Evolutionary conservation across 37 sponge, comb jelly and placozoan species (phyloP), one percentile per base, ranked within the genome.

Genomic region (Eunapius fragilis): DNA sequence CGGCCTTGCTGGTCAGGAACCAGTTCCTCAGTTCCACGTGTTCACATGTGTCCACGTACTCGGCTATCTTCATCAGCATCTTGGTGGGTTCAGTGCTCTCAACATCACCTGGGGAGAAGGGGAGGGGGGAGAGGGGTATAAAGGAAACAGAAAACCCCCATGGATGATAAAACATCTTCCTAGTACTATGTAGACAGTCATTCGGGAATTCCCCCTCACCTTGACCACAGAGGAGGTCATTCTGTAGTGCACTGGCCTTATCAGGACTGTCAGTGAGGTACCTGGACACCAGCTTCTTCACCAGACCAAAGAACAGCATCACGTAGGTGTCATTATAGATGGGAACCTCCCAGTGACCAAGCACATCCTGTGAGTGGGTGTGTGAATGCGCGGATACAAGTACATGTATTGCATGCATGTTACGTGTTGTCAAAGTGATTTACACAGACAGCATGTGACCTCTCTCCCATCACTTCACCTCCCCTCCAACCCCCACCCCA

Each of bases 21-120:
- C 96, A 95, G 35, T 69, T 76, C 74, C 83, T 88, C 78, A 95
- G 80, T 50, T 70, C 82, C 25, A 37, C 28, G 23, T 68, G 37
- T 19, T 79, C 70, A 32, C 77, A 69, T 0, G 91, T 87, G 82
- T 95, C 96, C n/a, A 92, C 67, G 68, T 87, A 87, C 73, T 92
- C 92, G 0, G 96, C 96, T 68, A 92, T 89, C 70, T 83, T 87
- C 96, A 95, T 95, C 71, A 95, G 58, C 78, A 80, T 73, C 77
- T 95, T 95, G 32, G 96, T 95, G 2, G 96, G 96, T 84, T 92
- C 87, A 27, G 96, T 95, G 50, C 96, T 95, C 87, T 95, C 96
- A 17, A 95, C 96, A 87, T 95, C 81, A 24, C 96, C 94, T 58
- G 58, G 37, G 71, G 71, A 28, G 71, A 30, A 9, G 71, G 71